Conservation (phyloP, 2,113 vertebrate species). For the Solenodon paradoxus region DNA sequence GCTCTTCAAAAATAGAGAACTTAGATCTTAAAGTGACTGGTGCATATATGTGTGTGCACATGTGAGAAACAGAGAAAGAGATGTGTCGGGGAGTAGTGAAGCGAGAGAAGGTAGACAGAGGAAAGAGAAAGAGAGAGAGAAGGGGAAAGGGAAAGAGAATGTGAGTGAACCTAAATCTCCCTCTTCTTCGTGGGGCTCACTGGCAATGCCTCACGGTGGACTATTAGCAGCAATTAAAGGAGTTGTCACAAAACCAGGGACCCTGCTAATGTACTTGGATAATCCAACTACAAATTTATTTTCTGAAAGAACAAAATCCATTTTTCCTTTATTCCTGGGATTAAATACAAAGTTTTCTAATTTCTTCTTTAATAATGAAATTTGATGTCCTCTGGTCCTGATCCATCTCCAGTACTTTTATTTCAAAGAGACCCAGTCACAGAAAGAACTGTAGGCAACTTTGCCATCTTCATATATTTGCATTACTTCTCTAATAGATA, state of each 20-base stretch:
- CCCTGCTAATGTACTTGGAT: background rate
- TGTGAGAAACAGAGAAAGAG: background rate
- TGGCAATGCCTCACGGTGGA: background rate
- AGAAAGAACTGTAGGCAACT: background rate
- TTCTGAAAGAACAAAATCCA: background rate
- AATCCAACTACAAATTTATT: background rate
- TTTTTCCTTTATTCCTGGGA: background rate
- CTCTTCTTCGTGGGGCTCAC: background rate
- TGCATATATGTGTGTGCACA: background rate
- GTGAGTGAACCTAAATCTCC: background rate
- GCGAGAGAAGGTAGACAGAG: accelerated
- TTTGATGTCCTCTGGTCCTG: background rate
- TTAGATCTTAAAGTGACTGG: background rate
- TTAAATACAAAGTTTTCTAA: background rate
- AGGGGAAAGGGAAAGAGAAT: background rate
- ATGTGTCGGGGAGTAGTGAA: too few species aligned
- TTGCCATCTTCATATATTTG: background rate
- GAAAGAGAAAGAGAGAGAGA: accelerated
- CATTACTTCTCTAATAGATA: constrained; percentile 21
- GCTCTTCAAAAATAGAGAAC: background rate
- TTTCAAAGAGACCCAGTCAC: background rate
- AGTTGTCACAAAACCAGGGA: background rate
- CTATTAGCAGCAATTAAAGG: background rate
- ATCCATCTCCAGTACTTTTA: background rate
- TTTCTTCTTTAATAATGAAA: background rate